Conservation (phyloP, 64 coral and sea anemone species). For the Dendrophyllia cribrosa region DNA sequence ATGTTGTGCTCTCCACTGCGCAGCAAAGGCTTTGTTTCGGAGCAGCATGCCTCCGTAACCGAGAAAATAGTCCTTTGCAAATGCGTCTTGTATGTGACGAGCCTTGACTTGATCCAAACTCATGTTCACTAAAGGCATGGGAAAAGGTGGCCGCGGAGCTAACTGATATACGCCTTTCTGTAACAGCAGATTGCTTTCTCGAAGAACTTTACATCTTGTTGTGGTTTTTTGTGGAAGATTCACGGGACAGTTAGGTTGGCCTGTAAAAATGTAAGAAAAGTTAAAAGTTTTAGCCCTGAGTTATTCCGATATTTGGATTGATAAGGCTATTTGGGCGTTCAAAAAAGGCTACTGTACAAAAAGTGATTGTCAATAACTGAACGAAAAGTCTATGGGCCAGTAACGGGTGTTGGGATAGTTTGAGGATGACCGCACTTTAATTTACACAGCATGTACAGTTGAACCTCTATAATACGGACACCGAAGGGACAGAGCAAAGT, state of each 20-base stretch:
- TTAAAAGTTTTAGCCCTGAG: neutral
- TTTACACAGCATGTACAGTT: too few species aligned
- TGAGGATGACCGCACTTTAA: too few species aligned
- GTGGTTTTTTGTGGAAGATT: slow-evolving; percentile 13
- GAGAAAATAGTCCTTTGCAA: neutral
- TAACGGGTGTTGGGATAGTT: too few species aligned
- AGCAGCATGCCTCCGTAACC: neutral
- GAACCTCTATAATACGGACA: too few species aligned
- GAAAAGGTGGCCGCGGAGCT: neutral
- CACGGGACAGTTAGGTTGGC: neutral
- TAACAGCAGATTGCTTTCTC: neutral
- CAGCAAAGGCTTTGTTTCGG: neutral
- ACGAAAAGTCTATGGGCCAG: too few species aligned
- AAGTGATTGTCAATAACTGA: too few species aligned
- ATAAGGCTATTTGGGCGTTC: too few species aligned
- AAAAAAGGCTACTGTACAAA: too few species aligned
- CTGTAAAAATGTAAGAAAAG: neutral
- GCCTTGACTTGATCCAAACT: neutral
- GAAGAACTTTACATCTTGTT: neutral
- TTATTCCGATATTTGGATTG: too few species aligned
- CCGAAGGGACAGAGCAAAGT: too few species aligned
- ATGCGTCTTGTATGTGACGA: neutral
- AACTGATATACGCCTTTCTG: slow-evolving; percentile 18
- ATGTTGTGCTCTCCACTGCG: neutral
- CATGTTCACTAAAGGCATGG: slow-evolving; percentile 25